Base-by-base conservation (phyloP, 2,888 invertebrate species). In the Sylvicola cinctus region DNA sequence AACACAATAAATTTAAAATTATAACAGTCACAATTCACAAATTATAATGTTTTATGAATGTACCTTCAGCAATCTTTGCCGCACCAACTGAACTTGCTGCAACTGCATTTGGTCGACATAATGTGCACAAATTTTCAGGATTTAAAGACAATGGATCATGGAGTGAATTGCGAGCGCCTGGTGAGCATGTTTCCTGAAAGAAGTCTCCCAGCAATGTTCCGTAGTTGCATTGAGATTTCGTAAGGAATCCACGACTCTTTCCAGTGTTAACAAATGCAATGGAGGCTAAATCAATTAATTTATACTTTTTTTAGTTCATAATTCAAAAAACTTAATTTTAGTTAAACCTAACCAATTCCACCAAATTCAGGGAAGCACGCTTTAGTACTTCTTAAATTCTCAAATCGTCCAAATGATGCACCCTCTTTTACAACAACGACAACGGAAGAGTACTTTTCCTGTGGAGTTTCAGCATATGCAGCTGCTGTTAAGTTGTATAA, bases 311-410 rank as follows among this genome's bases (percentile, higher is more conserved):
- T n/a, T 25, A 15, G 6, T 7, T 30, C 16, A 15, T 30, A n/a
- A n/a, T n/a, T n/a, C n/a, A 20, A 28, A 28, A 28, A 11, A 34
- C n/a, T 13, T 12, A 16, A 34, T n/a, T 16, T 3, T 34, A 20
- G 29, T 20, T 5, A 14, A 10, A n/a, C 31, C 44, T 54, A 41
- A 70, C 70, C 66, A 35, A 74, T 66, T 25, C 74, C 74, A 2
- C 71, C 69, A 42, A 62, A 75, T 45, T 71, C 70, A 0, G 74
- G 70, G 55, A 76, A 68, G 49, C 75, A 76, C 1, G 69, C 71
- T 16, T 55, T 62, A 40, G 58, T 64, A 2, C 54, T 61, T 27
- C 62, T 56, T 3, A 76, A 46, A 47, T 68, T 66, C 39, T 62
- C 60, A 40, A 73, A 66, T 16, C 60, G 55, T 0, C 57, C 61